These are phyloP conservation scores for Phortica magna DNA, from an alignment of 2,888 invertebrate genomes.

Conservation along the genomic window DNA sequence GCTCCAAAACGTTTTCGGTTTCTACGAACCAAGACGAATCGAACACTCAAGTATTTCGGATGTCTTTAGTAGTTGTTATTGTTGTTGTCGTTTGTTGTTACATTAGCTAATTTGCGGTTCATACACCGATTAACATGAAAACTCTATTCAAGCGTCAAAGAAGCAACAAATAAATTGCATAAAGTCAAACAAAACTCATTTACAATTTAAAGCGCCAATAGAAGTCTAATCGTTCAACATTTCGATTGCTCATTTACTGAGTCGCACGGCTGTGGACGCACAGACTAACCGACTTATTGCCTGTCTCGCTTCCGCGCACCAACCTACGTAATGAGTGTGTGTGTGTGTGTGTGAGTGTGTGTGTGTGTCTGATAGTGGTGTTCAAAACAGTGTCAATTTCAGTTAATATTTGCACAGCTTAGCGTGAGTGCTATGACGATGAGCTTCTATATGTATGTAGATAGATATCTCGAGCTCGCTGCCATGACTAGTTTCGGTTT, in stretches of 20 bases:
- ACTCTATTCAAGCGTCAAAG: too few species aligned
- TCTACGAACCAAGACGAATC: too few species aligned
- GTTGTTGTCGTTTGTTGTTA: too few species aligned
- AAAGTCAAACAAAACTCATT: background rate
- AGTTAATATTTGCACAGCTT: conserved; percentile 54
- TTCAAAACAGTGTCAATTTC: conserved; percentile 48
- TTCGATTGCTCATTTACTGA: conserved; percentile 65
- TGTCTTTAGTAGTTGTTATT: too few species aligned
- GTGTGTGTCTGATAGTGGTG: conserved; percentile 31
- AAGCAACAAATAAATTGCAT: background rate
- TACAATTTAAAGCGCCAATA: background rate
- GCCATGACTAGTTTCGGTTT: conserved; percentile 20
- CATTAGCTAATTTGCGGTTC: too few species aligned
- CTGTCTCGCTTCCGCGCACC: background rate
- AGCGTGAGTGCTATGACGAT: conserved; percentile 29
- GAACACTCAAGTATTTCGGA: too few species aligned
- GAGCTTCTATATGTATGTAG: conserved; percentile 29
- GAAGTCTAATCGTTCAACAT: conserved; percentile 18
- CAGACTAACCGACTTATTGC: background rate
- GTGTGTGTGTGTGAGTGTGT: conserved; percentile 44
- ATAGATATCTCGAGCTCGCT: conserved; percentile 49
- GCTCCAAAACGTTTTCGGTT: too few species aligned
- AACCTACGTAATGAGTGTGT: conserved; percentile 9
- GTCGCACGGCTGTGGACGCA: conserved; percentile 45
- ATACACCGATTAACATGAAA: too few species aligned